These are phyloP conservation scores for Euplexia lucipara DNA, from an alignment of 2,888 invertebrate species.

Conservation along the genomic window DNA sequence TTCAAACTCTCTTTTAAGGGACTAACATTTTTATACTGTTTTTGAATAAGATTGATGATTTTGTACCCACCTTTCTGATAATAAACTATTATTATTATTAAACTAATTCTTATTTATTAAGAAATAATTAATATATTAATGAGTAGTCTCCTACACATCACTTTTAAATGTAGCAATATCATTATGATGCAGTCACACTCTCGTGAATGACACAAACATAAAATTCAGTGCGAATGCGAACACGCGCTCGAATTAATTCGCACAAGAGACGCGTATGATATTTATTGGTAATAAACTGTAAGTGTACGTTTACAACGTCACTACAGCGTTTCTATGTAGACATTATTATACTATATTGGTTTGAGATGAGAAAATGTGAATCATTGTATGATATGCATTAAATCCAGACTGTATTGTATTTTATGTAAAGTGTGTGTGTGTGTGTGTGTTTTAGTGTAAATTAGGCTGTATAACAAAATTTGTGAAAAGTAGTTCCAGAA, in stretches of 20 bases:
- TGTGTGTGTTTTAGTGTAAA: not conserved
- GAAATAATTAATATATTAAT: too few species aligned
- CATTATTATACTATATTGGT: conserved; percentile 16
- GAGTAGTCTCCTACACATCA: not conserved
- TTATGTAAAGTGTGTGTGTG: too few species aligned
- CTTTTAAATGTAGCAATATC: conserved; percentile 19
- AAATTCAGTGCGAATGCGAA: conserved; percentile 46
- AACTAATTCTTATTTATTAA: too few species aligned
- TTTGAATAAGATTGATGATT: too few species aligned
- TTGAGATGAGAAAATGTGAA: not conserved
- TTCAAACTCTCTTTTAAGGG: too few species aligned
- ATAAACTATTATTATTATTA: too few species aligned
- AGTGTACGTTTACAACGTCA: conserved; percentile 67
- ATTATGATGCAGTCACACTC: conserved; percentile 29
- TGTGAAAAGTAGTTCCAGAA: too few species aligned
- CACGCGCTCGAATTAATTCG: conserved; percentile 75
- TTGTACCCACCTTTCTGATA: too few species aligned
- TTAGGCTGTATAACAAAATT: not conserved
- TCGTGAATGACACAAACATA: conserved; percentile 24
- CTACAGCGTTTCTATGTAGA: conserved; percentile 51
- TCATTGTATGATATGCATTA: not conserved
- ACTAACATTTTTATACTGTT: too few species aligned
- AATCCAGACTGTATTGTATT: not conserved
- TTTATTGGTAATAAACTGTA: conserved; percentile 77
- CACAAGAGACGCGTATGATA: conserved; percentile 67